Conservation (phyloP, 2,888 invertebrate species). For the Agrotis puta region DNA sequence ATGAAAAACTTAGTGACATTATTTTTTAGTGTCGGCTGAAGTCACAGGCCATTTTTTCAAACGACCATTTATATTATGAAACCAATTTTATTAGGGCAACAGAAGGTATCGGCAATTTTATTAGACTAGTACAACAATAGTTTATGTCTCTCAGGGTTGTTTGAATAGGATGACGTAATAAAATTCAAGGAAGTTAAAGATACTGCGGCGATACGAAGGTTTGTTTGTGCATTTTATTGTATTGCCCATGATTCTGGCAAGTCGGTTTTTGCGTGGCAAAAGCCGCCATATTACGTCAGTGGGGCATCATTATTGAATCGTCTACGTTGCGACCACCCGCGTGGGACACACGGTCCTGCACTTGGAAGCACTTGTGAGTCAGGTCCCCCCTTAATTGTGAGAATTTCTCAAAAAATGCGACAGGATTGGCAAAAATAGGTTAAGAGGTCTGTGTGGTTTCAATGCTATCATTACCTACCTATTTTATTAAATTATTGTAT, state of each 20-base stretch:
- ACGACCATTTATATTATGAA: conserved; percentile 43
- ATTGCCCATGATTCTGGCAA: conserved; percentile 79
- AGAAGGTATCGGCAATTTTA: conserved; percentile 68
- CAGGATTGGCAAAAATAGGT: conserved; percentile 56
- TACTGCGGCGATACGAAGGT: conserved; percentile 57
- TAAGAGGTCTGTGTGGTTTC: conserved; percentile 29
- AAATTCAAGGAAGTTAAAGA: conserved; percentile 78
- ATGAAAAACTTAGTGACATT: conserved; percentile 3
- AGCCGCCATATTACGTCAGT: conserved; percentile 81
- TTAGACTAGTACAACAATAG: conserved; percentile 73
- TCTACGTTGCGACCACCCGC: conserved; percentile 85
- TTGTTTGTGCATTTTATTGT: conserved; percentile 78
- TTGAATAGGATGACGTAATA: conserved; percentile 77
- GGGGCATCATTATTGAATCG: conserved; percentile 84
- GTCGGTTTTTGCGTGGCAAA: conserved; percentile 80
- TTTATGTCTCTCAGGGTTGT: conserved; percentile 73
- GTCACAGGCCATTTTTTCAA: conserved; percentile 24
- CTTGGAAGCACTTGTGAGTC: conserved; percentile 72
- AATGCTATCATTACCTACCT: neutral
- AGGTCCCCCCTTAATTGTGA: conserved; percentile 42
- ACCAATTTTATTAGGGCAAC: conserved; percentile 63
- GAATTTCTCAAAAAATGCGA: conserved; percentile 53
- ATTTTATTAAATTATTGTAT: no score
- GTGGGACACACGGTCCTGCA: conserved; percentile 78
- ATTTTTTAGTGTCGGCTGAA: conserved; percentile 25